Conservation (phyloP, 2,888 invertebrate species). For the Andrena camellia region DNA sequence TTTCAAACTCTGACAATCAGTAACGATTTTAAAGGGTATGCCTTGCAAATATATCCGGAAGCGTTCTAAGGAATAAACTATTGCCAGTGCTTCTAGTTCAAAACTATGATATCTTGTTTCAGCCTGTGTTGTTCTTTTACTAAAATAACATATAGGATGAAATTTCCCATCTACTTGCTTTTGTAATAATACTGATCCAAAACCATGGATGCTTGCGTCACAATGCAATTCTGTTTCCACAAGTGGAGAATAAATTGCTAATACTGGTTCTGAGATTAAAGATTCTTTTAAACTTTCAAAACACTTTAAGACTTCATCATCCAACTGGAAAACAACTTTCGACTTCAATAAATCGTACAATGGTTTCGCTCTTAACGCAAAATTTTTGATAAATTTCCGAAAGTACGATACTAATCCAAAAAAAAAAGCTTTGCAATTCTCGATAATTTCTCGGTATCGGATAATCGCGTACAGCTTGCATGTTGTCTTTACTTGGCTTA, state of each 20-base stretch:
- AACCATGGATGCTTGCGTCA: conserved; percentile 14
- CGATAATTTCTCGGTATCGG: conserved; percentile 9
- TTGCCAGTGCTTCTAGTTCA: conserved; percentile 7
- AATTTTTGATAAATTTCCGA: conserved; percentile 21
- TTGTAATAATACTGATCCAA: conserved; percentile 25
- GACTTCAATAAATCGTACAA: conserved; percentile 21
- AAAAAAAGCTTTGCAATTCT: neutral
- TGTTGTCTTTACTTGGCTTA: conserved; percentile 37
- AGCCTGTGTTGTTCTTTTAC: conserved; percentile 3
- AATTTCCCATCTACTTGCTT: conserved; percentile 22
- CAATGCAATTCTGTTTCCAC: conserved; percentile 7
- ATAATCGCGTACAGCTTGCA: neutral
- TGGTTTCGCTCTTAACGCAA: conserved; percentile 12
- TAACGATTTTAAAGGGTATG: conserved; percentile 4
- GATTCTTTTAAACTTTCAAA: conserved; percentile 20
- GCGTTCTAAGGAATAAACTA: conserved; percentile 6
- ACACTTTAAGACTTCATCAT: conserved; percentile 1
- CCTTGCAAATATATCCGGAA: conserved; percentile 18
- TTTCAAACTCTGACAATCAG: neutral
- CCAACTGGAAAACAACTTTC: neutral
- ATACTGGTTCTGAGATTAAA: conserved; percentile 14
- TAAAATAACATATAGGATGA: conserved; percentile 27
- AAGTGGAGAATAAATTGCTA: conserved; percentile 1
- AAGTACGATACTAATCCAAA: neutral
- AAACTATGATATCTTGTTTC: conserved; percentile 12